A percentile compares a stretch with the other conserved stretches of the same genome.
These are phyloP conservation scores for Pipistrellus pygmaeus DNA, from an alignment of 2,797 vertebrate genomes.

Conservation along the genomic window DNA sequence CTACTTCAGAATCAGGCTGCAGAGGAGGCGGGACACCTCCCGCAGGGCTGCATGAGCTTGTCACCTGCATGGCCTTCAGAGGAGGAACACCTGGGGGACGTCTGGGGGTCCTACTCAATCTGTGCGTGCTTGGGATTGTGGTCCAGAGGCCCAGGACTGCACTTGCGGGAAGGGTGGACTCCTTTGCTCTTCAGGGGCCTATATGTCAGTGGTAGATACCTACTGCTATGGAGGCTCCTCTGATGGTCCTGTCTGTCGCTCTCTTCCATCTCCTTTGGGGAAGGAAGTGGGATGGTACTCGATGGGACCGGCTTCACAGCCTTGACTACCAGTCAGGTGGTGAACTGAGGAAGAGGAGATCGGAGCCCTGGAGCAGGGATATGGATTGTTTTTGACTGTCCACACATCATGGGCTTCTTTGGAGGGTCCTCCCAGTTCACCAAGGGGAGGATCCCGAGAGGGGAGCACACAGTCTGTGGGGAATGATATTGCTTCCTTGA, in stretches of 20 bases:
- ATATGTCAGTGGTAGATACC: neutral
- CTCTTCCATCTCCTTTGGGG: neutral
- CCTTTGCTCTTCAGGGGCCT: neutral
- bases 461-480: fast-evolving
- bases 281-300: neutral
- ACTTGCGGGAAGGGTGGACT: fast-evolving
- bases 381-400: neutral
- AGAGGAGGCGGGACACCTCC: neutral
- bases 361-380: neutral
- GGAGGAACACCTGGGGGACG: too few relatives aligned
- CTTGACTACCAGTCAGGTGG: neutral
- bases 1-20: constrained; percentile 79
- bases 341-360: fast-evolving
- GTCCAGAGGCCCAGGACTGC: too few relatives aligned
- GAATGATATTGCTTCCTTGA: neutral
- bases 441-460: neutral
- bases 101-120: neutral
- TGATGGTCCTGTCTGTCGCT: neutral
- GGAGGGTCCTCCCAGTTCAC: neutral
- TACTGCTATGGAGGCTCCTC: neutral
- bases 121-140: fast-evolving
- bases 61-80: neutral
- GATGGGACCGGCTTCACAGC: fast-evolving
- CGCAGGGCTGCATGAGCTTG: neutral
- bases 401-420: neutral